Base-by-base conservation (phyloP, 2,797 vertebrate species). In the Somateria mollissima region DNA sequence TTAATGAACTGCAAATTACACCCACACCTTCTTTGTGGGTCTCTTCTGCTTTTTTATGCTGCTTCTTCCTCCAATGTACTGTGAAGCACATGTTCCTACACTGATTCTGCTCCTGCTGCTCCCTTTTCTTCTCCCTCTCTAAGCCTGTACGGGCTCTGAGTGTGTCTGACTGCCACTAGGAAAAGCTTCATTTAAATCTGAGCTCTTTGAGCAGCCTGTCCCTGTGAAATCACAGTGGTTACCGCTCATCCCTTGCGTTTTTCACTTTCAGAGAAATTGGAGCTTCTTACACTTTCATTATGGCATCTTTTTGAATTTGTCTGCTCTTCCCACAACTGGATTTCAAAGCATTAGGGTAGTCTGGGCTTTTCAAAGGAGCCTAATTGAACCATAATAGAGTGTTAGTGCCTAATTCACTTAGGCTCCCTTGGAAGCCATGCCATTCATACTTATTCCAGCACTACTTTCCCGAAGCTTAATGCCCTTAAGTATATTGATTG, bases 231-330 rank as follows among this genome's bases (percentile, higher is more conserved):
- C 94, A 88, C 92, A 91, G 91, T 78, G 83, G 95, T 94, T 96
- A 94, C 95, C 0, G 39, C 92, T 97, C 95, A 92, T 90, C 95
- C 85, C 87, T 92, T 67, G 83, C 32, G 1, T 78, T 95, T 92
- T 91, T 82, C 92, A 71, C 83, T 95, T 94, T 90, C 76, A 87
- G 74, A 84, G 83, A 94, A 96, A 96, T 82, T 94, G 92, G 82
- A 94, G 95, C 86, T 90, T 90, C 94, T 95, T 96, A 74, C 91
- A 82, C 89, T 90, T 94, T 90, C 88, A 94, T 96, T 94, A 96
- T n/a, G 62, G 89, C 89, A 86, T 90, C 95, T 88, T 93, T 94
- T 66, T 91, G 94, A 87, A 94, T 96, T 94, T 76, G 66, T 91
- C 94, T 91, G 83, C 83, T 94, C 88, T 96, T 90, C 83, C 80